A percentile compares a stretch with the other conserved stretches of the same genome.
These are phyloP conservation scores for Hypotaenidia okinawae DNA, from an alignment of 2,797 vertebrate genomes.

Conservation along the genomic window DNA sequence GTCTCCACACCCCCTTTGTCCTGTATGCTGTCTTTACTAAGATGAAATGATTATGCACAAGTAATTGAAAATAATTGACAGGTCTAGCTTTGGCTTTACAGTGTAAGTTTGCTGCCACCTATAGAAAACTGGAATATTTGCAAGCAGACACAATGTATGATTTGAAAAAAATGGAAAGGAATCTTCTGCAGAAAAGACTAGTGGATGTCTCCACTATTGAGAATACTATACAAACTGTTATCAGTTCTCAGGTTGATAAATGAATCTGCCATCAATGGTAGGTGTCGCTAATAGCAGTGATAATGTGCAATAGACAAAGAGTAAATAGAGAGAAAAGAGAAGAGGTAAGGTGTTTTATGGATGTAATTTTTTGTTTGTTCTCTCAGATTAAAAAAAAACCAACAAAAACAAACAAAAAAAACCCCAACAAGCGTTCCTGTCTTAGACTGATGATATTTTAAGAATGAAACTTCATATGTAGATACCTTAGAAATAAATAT, in stretches of 20 bases:
- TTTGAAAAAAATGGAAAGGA: neutral
- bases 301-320: neutral
- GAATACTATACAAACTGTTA: neutral
- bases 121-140: conserved; percentile 43
- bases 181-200: neutral
- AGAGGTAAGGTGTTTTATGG: neutral
- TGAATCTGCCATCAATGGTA: neutral
- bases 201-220: neutral
- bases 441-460: neutral
- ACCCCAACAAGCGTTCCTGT: neutral
- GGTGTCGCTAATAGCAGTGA: neutral
- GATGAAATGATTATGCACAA: neutral
- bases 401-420: neutral
- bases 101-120: conserved; percentile 79
- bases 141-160: neutral
- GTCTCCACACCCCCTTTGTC: neutral
- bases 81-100: neutral
- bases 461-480: neutral
- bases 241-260: neutral
- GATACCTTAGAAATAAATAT: neutral
- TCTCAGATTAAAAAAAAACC: neutral
- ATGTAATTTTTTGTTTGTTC: neutral
- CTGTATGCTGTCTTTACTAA: neutral
- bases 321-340: neutral
- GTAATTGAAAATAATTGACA: conserved; percentile 37